Evolutionary conservation across 92 coral and sea anemone genomes (phyloP).

Genomic region (Epizoanthus scotinus): DNA sequence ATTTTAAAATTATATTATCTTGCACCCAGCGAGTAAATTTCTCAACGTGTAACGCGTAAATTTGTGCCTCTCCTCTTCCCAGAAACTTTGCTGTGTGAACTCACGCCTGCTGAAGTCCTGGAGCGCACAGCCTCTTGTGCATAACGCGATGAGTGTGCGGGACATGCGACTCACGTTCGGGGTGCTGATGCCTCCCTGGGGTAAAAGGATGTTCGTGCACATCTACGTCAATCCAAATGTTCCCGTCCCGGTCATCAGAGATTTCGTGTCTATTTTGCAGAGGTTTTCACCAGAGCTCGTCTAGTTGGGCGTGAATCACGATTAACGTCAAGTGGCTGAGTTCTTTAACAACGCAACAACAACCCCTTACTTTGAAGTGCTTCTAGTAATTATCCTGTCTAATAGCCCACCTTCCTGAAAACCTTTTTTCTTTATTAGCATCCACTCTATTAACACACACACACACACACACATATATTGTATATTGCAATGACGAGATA

Average conservation of each 20-base stretch:
- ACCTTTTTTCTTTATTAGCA: too few relatives aligned
- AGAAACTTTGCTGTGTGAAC: conserved; percentile 52
- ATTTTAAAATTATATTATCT: too few relatives aligned
- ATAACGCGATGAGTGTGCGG: conserved; percentile 44
- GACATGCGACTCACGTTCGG: conserved; percentile 72
- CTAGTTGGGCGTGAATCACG: neutral
- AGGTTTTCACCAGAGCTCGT: conserved; percentile 61
- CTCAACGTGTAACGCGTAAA: neutral
- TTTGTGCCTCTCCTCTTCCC: conserved; percentile 3
- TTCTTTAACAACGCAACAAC: too few relatives aligned
- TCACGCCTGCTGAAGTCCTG: conserved; percentile 59
- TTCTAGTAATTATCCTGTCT: too few relatives aligned
- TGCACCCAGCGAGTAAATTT: too few relatives aligned
- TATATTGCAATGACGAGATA: too few relatives aligned
- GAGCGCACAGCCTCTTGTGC: conserved; percentile 46
- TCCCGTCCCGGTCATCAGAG: conserved; percentile 69
- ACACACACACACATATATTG: too few relatives aligned
- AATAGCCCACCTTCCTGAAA: too few relatives aligned
- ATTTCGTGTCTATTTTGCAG: conserved; percentile 77
- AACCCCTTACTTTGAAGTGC: too few relatives aligned
- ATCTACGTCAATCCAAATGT: conserved; percentile 59
- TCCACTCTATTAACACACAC: too few relatives aligned
- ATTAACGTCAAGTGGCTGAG: too few relatives aligned
- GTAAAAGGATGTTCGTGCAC: conserved; percentile 62
- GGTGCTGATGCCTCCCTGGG: conserved; percentile 90